Base-by-base conservation (phyloP, 2,888 invertebrate genomes). In the Odontocerum albicorne region DNA sequence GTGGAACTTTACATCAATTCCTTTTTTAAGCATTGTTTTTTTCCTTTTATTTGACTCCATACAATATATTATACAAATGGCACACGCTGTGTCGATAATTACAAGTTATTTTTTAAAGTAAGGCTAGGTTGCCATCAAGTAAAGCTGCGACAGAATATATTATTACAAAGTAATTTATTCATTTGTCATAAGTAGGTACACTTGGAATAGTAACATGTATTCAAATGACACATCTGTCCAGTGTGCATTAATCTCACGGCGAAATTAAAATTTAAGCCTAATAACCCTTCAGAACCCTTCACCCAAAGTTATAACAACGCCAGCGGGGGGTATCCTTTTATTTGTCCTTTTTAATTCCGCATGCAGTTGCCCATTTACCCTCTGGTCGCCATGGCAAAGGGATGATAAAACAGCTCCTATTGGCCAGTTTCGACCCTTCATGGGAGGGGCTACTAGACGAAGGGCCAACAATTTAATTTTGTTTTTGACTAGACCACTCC, bases 391-490 rank as follows among this genome's bases (percentile, higher is more conserved):
- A 59, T 56, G 53, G 53, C 19, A 19, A 56, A 59, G 56, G 59
- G 59, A 51, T 52, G 53, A 47, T 45, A 51, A 39, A 39, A 45
- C 40, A 10, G 33, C 54, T 19, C 49, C 49, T 40, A 60, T 60
- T 60, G 60, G 60, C 52, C 52, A 38, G 44, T 17, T 32, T 43
- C 52, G 31, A 39, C 60, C 57, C 57, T 57, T 49, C 27, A 55
- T 47, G 60, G 60, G 60, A 44, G 54, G 60, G 57, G 35, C 60
- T 42, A 31, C 15, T 35, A 45, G 49, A 46, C 33, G 39, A 45
- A 55, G 55, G 57, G 55, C 27, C 35, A 44, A 52, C 60, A 57
- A 55, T 57, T 57, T 49, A 51, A 57, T 57, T 60, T 60, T 51
- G 57, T 57, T 60, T 54, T 57, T 57, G 53, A 44, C 38, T 16